Evolutionary conservation across 2,797 vertebrate species (phyloP).

Genomic region (Scolopax bukidnonensis): DNA sequence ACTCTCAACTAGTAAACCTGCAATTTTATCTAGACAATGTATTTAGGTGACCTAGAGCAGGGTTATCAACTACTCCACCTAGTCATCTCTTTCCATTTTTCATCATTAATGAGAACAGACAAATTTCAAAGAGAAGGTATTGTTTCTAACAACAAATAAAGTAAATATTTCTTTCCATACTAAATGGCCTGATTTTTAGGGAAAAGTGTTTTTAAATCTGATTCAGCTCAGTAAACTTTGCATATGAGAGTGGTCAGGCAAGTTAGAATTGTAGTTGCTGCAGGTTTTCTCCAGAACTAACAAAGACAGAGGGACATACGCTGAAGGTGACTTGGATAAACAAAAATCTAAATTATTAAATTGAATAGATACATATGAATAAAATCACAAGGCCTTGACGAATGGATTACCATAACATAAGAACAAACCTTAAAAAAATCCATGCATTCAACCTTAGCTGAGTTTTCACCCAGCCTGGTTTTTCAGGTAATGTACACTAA

Average conservation of each 20-base stretch:
- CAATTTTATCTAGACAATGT: neutral
- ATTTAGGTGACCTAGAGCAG: neutral
- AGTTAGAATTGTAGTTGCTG: neutral
- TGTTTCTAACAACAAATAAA: neutral
- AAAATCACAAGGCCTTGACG: neutral
- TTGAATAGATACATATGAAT: neutral
- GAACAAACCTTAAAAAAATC: neutral
- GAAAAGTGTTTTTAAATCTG: neutral
- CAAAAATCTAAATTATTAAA: neutral
- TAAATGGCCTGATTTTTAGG: neutral
- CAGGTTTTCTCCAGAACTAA: neutral
- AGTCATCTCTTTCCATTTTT: neutral
- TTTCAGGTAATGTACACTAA: neutral
- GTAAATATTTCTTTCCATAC: neutral
- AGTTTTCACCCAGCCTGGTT: neutral
- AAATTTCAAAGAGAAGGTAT: neutral
- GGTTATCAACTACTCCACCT: neutral
- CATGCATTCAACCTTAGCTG: neutral
- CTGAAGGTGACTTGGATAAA: neutral
- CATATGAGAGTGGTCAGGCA: neutral
- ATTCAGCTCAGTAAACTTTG: neutral
- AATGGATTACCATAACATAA: neutral
- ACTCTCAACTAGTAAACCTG: neutral
- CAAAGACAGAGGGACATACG: neutral
- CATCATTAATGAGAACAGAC: neutral